phyloP scores from a whole-genome alignment of 2,113 vertebrate species.

The Glaucidium brasilianum region DNA sequence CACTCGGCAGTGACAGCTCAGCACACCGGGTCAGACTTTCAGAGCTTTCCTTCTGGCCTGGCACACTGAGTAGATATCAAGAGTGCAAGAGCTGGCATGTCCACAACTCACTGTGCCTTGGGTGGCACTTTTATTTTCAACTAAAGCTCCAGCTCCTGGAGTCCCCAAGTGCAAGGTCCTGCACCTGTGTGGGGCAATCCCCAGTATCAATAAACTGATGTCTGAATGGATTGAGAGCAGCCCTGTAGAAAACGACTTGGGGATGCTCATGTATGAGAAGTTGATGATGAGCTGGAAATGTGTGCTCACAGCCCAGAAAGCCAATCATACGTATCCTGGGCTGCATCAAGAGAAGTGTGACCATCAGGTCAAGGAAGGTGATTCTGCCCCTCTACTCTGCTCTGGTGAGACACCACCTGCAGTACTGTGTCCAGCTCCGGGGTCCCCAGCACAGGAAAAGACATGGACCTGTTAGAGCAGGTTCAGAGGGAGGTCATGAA shows the following conservation, averaged over 20 bases:
- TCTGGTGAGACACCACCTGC: background rate
- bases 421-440: accelerated
- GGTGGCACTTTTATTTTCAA: background rate
- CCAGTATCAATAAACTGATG: background rate
- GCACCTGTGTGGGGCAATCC: background rate
- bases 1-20: background rate
- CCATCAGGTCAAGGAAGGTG: background rate
- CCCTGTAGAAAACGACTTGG: background rate
- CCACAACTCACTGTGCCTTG: background rate
- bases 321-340: accelerated
- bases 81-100: background rate
- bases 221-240: background rate
- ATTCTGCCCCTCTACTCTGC: background rate
- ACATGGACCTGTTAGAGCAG: background rate
- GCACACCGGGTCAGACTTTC: background rate
- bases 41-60: background rate
- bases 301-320: accelerated
- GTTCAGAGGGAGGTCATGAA: background rate
- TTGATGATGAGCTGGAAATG: background rate
- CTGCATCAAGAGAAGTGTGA: accelerated
- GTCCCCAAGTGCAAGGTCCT: background rate
- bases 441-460: background rate
- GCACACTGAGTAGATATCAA: background rate
- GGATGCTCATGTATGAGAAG: too few species aligned
- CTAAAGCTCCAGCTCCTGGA: background rate